Conservation (phyloP, 1,140 invertebrate species). For the Parapsyche elsis region DNA sequence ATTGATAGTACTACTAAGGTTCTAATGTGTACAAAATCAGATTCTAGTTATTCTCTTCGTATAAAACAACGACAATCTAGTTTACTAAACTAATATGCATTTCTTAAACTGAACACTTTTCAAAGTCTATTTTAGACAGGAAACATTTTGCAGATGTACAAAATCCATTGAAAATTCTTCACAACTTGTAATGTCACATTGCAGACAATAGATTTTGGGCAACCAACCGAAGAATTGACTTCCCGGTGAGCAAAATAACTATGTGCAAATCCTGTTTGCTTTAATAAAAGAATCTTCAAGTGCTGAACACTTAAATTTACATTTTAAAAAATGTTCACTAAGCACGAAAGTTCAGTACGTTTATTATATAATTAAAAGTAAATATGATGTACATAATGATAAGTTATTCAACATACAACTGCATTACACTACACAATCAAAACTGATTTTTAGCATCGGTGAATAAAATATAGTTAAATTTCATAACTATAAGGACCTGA, state of each 20-base stretch:
- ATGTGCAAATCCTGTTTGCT: slow-evolving; percentile 29
- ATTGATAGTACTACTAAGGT: too few species aligned
- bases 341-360: background rate
- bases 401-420: too few species aligned
- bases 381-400: too few species aligned
- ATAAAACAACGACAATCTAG: background rate
- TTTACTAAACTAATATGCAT: background rate
- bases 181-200: slow-evolving; percentile 14
- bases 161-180: slow-evolving; percentile 40
- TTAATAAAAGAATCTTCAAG: background rate
- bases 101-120: background rate
- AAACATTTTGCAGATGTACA: slow-evolving; percentile 31
- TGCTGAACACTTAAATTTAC: background rate
- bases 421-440: too few species aligned
- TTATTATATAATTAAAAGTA: background rate
- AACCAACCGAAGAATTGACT: slow-evolving; percentile 38
- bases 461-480: too few species aligned
- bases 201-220: slow-evolving; percentile 38
- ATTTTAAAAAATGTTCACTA: background rate
- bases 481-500: background rate
- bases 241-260: slow-evolving; percentile 18
- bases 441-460: too few species aligned
- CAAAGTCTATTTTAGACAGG: slow-evolving; percentile 25
- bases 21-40: too few species aligned
- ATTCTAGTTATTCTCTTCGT: too few species aligned